Conservation (phyloP, 2,797 vertebrate species). For the Cirrhinus molitorella region DNA sequence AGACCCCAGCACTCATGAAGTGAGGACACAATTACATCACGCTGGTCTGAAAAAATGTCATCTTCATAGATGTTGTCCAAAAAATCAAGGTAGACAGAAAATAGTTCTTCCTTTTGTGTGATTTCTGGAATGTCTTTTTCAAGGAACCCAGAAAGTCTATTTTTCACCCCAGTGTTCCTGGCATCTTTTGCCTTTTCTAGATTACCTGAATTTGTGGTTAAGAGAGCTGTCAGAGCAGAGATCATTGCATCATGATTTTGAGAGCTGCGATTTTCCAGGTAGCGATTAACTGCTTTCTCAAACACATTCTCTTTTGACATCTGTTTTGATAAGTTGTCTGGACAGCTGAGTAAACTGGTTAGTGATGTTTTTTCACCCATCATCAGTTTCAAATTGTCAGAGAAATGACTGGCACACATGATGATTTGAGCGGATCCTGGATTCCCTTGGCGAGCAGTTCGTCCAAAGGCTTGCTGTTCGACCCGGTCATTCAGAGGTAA, state of each 20-base stretch:
- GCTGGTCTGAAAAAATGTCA: not conserved
- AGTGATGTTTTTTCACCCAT: not conserved
- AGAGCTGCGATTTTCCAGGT: no score
- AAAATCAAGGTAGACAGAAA: slow-evolving; percentile 52
- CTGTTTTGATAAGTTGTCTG: not conserved
- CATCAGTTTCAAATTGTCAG: not conserved
- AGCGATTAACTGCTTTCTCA: no score
- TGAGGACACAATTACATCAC: slow-evolving; percentile 35
- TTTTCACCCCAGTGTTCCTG: slow-evolving; percentile 20
- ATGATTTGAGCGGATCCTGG: slow-evolving; percentile 68
- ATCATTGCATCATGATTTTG: not conserved
- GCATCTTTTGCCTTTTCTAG: slow-evolving; percentile 40
- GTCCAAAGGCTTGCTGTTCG: slow-evolving; percentile 63
- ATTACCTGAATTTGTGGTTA: not conserved
- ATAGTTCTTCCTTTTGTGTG: slow-evolving; percentile 53
- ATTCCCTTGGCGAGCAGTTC: slow-evolving; percentile 73
- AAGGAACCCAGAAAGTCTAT: slow-evolving; percentile 34
- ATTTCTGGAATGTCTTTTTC: slow-evolving; percentile 57
- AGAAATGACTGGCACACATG: slow-evolving; percentile 57
- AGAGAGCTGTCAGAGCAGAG: not conserved
- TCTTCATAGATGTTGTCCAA: slow-evolving; percentile 20
- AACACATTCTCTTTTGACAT: no score
- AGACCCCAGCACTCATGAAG: slow-evolving; percentile 58
- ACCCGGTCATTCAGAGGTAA: slow-evolving; percentile 68
- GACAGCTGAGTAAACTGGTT: fast-evolving